Evolutionary conservation across 2,113 vertebrate genomes (phyloP), one percentile per base, ranked within the genome.

Genomic region (Aegithalos caudatus): DNA sequence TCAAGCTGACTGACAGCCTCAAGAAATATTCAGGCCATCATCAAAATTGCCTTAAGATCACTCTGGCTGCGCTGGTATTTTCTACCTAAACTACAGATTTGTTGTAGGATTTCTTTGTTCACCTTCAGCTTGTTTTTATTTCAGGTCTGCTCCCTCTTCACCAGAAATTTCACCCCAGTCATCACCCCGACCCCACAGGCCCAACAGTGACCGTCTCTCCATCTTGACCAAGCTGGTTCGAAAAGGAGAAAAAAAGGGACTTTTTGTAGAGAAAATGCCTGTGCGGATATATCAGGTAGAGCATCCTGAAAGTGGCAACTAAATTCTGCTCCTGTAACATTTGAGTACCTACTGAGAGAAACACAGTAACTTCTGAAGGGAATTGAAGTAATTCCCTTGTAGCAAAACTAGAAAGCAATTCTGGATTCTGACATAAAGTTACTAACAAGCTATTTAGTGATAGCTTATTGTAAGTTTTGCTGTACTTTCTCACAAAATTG

Each of bases 181-280:
- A 11, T 99, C 99, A 48, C 99, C 99, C 61, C 98, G 99, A 20
- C 99, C 99, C 25, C 99, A 99, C 8, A 98, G 99, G 81, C 99
- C 99, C 91, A 99, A 99, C 97, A 99, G 99, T 31, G 99, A 99
- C 96, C 98, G 99, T 6, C 99, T 99, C 53, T 99, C 99, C 89
- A 98, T 99, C 96, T 96, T 99, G 88, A 99, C 99, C 29, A 99
- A 99, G n/a, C 97, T 99, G 84, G 99, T 99, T 69, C 98, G 98
- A 80, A 99, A 99, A 86, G 99, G 99, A 47, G 99, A 99, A 93
- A 99, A 99, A 95, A 99, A 99, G 92, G 99, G 99, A 9, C 98
- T 99, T 10, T 99, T 99, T 98, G 99, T 99, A 33, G 99, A 99
- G 96, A 99, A 99, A 96, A 99, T 99, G 99, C 99, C 99, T 1